Percentiles rank a stretch among this genome's conserved stretches.
Conservation (phyloP, 2,113 vertebrate genomes). For the Protomyctophum bolini region DNA sequence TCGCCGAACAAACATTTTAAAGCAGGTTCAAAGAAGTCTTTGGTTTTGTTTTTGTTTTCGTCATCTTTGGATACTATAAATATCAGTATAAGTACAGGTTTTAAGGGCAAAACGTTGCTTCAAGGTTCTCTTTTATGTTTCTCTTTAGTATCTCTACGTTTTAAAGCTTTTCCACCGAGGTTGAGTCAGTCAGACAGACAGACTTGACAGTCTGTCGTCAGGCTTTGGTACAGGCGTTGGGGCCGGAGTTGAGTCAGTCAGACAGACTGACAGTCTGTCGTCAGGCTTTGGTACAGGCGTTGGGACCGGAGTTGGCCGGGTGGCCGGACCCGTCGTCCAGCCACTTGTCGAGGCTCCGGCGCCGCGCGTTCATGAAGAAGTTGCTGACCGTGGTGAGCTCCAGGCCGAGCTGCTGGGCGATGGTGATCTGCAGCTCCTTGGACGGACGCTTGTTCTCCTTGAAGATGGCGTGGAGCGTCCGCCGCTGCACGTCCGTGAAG, state of each 20-base stretch:
- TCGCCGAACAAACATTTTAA: constrained; percentile 89
- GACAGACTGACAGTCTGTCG: constrained; percentile 75
- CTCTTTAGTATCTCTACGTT: constrained; percentile 79
- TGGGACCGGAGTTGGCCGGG: constrained; percentile 87
- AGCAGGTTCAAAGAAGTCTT: constrained; percentile 96
- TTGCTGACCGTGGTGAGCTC: constrained; percentile 99
- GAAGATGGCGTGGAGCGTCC: constrained; percentile 99
- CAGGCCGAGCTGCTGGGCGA: constrained; percentile 97
- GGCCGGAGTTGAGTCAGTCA: constrained; percentile 84
- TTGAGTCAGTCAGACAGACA: constrained; percentile 79
- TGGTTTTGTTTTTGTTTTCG: constrained; percentile 89
- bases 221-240: constrained; percentile 98
- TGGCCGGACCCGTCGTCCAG: constrained; percentile 93
- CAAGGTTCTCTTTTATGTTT: constrained; percentile 84
- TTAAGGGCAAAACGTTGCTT: constrained; percentile 96
- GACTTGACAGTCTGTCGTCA: constrained; percentile 87
- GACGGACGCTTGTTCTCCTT: constrained; percentile 99
- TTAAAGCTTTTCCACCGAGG: constrained; percentile 91
- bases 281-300: constrained; percentile 99
- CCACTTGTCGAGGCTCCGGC: constrained; percentile 99
- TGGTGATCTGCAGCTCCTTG: constrained; percentile 99
- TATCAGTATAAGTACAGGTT: constrained; percentile 92
- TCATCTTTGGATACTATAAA: constrained; percentile 99
- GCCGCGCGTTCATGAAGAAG: constrained; percentile 99
- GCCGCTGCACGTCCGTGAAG: constrained; percentile 98